Evolutionary conservation across 2,797 vertebrate genomes (phyloP).

Genomic region (Falco berigora): DNA sequence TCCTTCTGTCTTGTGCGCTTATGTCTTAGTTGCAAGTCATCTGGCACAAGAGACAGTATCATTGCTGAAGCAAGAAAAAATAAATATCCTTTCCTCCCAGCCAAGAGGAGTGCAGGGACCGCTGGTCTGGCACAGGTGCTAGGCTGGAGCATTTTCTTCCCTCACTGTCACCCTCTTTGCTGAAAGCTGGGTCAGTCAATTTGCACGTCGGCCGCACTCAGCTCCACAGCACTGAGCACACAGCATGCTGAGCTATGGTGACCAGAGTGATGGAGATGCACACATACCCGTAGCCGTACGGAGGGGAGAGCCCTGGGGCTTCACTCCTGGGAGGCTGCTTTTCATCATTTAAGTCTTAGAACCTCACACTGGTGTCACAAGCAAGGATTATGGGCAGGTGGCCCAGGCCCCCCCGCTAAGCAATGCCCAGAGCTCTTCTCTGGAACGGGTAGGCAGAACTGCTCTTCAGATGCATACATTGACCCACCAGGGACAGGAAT

Average conservation of each 20-base stretch:
- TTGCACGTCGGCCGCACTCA: fast-evolving
- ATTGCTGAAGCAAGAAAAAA: neutral
- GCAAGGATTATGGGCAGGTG: neutral
- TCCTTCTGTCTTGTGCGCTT: neutral
- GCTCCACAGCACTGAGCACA: neutral
- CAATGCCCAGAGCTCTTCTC: neutral
- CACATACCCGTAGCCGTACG: neutral
- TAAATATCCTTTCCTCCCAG: neutral
- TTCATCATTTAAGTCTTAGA: neutral
- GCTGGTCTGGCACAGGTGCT: neutral
- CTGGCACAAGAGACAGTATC: neutral
- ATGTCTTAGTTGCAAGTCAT: neutral
- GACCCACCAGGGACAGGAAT: neutral
- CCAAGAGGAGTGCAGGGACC: neutral
- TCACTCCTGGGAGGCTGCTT: neutral
- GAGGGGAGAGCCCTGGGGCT: neutral
- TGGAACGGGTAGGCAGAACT: neutral
- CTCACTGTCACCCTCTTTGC: neutral
- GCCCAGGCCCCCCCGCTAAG: neutral
- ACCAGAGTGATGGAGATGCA: neutral
- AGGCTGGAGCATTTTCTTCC: neutral
- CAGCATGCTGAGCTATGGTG: neutral
- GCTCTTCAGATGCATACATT: neutral
- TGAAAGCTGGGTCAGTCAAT: neutral
- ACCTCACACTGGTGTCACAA: neutral